These are phyloP conservation scores for Hippolais icterina DNA, from an alignment of 2,113 vertebrate species.

Conservation along the genomic window DNA sequence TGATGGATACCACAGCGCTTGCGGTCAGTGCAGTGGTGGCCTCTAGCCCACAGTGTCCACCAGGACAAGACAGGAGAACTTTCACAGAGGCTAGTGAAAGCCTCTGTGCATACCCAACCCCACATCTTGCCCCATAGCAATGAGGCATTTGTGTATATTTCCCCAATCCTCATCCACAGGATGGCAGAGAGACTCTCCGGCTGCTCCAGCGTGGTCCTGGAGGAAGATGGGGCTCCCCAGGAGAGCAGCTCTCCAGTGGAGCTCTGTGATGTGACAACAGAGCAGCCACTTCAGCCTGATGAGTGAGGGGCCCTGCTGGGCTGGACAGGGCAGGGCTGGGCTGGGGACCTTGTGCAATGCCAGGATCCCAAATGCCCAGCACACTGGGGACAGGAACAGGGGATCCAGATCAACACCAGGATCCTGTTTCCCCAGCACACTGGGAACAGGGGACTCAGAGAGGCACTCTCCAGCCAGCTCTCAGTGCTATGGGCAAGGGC, in stretches of 20 bases:
- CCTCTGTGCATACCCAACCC: no score
- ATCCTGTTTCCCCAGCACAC: no score
- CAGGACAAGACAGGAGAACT: background rate
- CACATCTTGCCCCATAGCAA: no score
- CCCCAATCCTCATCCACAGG: no score
- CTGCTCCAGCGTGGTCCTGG: background rate
- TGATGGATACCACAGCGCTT: rapidly evolving
- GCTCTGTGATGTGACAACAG: no score
- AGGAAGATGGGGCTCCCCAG: background rate
- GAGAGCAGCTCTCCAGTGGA: background rate
- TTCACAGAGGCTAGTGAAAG: background rate
- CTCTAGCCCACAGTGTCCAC: no score
- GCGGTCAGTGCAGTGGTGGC: background rate
- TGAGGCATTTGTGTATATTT: background rate
- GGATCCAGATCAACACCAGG: background rate
- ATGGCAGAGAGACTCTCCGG: background rate
- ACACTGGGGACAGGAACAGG: background rate
- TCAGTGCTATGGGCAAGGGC: background rate
- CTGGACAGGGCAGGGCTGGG: background rate
- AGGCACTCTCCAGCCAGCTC: background rate
- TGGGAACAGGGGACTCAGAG: background rate
- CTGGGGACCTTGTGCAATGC: background rate
- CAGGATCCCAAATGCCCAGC: background rate
- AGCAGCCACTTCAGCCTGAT: background rate
- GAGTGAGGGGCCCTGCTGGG: background rate